Evolutionary conservation across 2,888 invertebrate genomes (phyloP).

Genomic region (Acrobasis repandana): DNA sequence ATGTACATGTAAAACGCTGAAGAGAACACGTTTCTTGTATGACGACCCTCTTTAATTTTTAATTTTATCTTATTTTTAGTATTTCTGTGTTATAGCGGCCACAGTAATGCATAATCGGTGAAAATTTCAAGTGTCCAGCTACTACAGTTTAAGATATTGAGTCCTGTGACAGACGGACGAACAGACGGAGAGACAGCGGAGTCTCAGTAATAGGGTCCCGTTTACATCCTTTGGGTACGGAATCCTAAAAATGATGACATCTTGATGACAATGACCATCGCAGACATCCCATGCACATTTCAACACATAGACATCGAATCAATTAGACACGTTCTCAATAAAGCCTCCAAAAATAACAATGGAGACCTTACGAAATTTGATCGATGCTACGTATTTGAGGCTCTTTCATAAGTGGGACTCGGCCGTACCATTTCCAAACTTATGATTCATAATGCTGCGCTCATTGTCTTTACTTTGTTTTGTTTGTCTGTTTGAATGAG

Average conservation of each 20-base stretch:
- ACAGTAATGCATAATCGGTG: no score
- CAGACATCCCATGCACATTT: constrained; percentile 16
- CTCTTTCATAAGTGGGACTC: constrained; percentile 59
- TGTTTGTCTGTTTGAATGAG: constrained; percentile 38
- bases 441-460: constrained; percentile 62
- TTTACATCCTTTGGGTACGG: no score
- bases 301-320: constrained; percentile 21
- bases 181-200: no score
- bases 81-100: no score
- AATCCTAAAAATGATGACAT: constrained; percentile 1
- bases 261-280: constrained; percentile 14
- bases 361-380: constrained; percentile 53
- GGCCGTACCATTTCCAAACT: constrained; percentile 57
- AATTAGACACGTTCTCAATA: constrained; percentile 32
- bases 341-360: constrained; percentile 45
- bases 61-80: no score
- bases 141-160: no score
- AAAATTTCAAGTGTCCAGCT: no score
- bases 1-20: no score
- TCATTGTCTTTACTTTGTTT: constrained; percentile 52
- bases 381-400: constrained; percentile 59
- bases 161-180: no score
- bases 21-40: no score
- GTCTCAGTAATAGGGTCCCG: no score
- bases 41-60: no score